Percentiles rank a stretch among this genome's conserved stretches.
Conservation (phyloP, 1,140 invertebrate species). For the Drepana arcuata region DNA sequence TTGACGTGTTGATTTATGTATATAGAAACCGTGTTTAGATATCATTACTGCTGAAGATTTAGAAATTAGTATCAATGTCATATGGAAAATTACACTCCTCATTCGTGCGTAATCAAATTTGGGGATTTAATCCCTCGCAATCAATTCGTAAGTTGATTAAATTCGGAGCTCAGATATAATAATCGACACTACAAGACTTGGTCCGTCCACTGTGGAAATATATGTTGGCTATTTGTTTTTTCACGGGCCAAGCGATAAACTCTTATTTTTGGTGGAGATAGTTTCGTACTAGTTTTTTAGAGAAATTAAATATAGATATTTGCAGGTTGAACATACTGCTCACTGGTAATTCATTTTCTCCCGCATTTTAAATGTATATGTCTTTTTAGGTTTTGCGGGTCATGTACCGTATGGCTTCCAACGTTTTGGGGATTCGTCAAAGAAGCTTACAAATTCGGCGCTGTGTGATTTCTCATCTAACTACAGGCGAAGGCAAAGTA, state of each 20-base stretch:
- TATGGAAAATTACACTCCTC: conserved; percentile 55
- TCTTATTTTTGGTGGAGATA: neutral
- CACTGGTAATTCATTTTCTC: no score
- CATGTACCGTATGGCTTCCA: conserved; percentile 78
- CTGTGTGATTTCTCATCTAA: conserved; percentile 80
- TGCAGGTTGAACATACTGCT: no score
- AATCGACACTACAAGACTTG: no score
- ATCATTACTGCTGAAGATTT: no score
- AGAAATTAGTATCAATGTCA: conserved; percentile 31
- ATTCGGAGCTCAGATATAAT: no score
- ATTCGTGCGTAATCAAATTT: conserved; percentile 60
- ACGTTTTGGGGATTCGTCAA: conserved; percentile 75
- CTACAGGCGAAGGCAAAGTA: conserved; percentile 76
- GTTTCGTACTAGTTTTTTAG: neutral
- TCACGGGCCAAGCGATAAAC: no score
- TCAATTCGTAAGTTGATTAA: conserved; percentile 45
- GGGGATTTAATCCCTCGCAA: conserved; percentile 53
- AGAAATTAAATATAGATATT: neutral
- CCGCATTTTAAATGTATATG: no score
- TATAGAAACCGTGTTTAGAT: no score
- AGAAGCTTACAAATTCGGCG: conserved; percentile 75
- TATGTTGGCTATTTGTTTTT: conserved; percentile 1
- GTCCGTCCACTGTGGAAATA: no score
- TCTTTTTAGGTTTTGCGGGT: conserved; percentile 74
- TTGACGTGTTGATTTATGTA: no score